phyloP scores from a whole-genome alignment of 2,113 vertebrate genomes.

The Salvelinus namaycush region DNA sequence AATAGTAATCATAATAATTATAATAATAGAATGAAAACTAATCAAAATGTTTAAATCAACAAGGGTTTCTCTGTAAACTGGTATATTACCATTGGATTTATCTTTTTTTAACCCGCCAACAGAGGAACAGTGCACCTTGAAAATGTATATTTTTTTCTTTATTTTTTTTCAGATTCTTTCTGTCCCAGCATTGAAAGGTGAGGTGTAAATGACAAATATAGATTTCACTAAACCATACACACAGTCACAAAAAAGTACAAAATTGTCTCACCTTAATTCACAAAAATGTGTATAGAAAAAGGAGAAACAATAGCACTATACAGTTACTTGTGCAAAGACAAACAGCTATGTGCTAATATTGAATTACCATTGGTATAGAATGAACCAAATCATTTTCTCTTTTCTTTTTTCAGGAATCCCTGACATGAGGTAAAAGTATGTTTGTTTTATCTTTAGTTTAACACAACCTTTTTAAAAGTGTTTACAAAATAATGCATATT shows the following conservation, averaged over 20 bases:
- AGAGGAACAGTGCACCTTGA: slow-evolving; percentile 72
- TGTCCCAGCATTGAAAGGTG: slow-evolving; percentile 74
- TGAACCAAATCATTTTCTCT: slow-evolving; percentile 63
- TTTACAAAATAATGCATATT: slow-evolving; percentile 85
- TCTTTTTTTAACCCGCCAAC: slow-evolving; percentile 45
- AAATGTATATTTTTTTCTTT: slow-evolving; percentile 43
- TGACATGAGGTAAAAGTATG: slow-evolving; percentile 84
- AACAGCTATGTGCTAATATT: slow-evolving; percentile 84
- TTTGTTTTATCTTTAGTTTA: slow-evolving; percentile 76
- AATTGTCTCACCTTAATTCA: slow-evolving; percentile 79
- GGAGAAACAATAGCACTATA: slow-evolving; percentile 77
- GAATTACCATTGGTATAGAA: slow-evolving; percentile 77
- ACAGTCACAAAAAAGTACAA: slow-evolving; percentile 82
- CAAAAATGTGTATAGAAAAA: slow-evolving; percentile 76
- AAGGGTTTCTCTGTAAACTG: slow-evolving; percentile 74
- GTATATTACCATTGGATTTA: slow-evolving; percentile 54
- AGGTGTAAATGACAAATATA: slow-evolving; percentile 77
- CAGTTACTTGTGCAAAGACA: slow-evolving; percentile 83
- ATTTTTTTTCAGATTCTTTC: slow-evolving; percentile 47
- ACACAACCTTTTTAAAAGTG: slow-evolving; percentile 56
- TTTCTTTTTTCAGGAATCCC: slow-evolving; percentile 76
- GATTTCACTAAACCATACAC: slow-evolving; percentile 79
- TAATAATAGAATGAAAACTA: slow-evolving; percentile 66
- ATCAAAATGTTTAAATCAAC: slow-evolving; percentile 70
- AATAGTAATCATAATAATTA: slow-evolving; percentile 62